Evolutionary conservation across 2,797 vertebrate genomes (phyloP).

Genomic region (Lophura swinhoii): DNA sequence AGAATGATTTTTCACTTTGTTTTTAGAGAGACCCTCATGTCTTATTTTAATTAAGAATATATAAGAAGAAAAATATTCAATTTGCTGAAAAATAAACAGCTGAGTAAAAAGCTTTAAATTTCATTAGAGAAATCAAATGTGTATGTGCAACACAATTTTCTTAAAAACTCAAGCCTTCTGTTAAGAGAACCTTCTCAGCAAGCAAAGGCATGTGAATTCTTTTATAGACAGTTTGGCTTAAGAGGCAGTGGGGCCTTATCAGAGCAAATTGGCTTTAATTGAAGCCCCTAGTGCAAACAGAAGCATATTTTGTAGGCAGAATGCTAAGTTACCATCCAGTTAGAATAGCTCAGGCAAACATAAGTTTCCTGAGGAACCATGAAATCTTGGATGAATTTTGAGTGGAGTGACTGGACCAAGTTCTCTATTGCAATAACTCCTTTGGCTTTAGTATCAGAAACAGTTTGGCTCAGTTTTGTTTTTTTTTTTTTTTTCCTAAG

Average conservation of each 20-base stretch:
- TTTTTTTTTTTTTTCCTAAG: not conserved
- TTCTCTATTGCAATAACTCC: not conserved
- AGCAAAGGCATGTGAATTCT: not conserved
- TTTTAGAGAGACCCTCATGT: not conserved
- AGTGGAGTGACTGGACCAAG: not conserved
- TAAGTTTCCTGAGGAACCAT: not conserved
- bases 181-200: not conserved
- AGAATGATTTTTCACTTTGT: not conserved
- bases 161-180: not conserved
- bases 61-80: not conserved
- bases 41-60: not conserved
- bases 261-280: not conserved
- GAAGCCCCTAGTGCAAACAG: not conserved
- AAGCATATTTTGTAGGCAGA: not conserved
- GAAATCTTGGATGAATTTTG: not conserved
- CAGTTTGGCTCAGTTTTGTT: not conserved
- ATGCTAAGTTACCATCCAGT: not conserved
- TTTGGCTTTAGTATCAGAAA: not conserved
- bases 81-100: not conserved
- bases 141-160: not conserved
- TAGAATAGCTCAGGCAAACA: not conserved
- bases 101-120: slow-evolving; percentile 1
- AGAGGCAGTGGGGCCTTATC: not conserved
- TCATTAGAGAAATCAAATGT: not conserved
- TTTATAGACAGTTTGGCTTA: not conserved